Percentiles rank a stretch among this genome's conserved stretches.
These are phyloP conservation scores for Saguinus midas DNA, from an alignment of 2,113 vertebrate species.

Conservation along the genomic window DNA sequence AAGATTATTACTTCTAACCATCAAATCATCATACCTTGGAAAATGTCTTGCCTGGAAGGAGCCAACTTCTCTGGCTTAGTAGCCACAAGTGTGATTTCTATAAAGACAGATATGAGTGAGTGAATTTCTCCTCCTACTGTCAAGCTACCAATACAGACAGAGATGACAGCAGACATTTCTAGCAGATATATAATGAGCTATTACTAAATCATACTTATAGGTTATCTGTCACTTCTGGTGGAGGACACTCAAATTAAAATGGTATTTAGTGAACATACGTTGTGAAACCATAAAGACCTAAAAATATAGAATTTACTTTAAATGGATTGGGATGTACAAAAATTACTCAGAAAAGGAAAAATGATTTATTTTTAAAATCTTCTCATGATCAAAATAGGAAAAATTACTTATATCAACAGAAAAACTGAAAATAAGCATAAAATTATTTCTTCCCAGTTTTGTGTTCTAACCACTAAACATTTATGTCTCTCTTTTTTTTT, in stretches of 20 bases:
- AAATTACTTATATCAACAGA: not conserved
- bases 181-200: not conserved
- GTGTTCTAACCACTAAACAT: not conserved
- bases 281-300: not conserved
- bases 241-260: not conserved
- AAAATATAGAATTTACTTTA: constrained; percentile 21
- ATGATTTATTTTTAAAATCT: not conserved
- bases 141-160: not conserved
- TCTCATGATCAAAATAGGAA: not conserved
- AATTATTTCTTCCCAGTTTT: not conserved
- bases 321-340: not conserved
- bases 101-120: constrained; percentile 18
- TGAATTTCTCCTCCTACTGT: constrained; percentile 9
- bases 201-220: not conserved
- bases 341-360: constrained; percentile 27
- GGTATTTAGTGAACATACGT: not conserved
- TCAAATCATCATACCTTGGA: constrained; percentile 88
- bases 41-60: constrained; percentile 97
- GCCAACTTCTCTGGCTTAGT: constrained; percentile 94
- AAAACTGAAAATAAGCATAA: not conserved
- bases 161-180: not conserved
- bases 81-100: constrained; percentile 90
- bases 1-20: not conserved
- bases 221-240: not conserved
- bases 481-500: not conserved